phyloP scores from a whole-genome alignment of 1,140 invertebrate species.

The Stegodyphus dumicola region DNA sequence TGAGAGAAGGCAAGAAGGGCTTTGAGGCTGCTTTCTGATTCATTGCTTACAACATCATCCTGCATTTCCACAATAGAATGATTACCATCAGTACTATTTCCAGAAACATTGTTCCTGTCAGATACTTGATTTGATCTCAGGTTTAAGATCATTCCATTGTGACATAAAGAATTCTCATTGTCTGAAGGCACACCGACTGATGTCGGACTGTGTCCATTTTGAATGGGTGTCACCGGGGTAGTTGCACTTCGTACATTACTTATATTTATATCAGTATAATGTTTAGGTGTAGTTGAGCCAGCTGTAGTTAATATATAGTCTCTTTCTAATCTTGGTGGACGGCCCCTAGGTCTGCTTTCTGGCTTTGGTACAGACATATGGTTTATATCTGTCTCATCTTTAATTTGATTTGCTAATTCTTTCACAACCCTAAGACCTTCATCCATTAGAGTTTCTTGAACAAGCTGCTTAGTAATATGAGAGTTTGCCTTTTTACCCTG shows the following conservation, averaged over 20 bases:
- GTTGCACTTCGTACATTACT: conserved; percentile 34
- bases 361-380: conserved; percentile 45
- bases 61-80: conserved; percentile 37
- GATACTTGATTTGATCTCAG: conserved; percentile 37
- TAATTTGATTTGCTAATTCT: conserved; percentile 64
- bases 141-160: conserved; percentile 42
- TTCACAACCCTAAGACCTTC: conserved; percentile 68
- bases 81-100: conserved; percentile 22
- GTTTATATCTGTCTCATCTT: conserved; percentile 47
- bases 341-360: conserved; percentile 54
- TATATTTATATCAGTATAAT: conserved; percentile 39
- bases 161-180: conserved; percentile 36
- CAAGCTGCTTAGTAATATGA: conserved; percentile 66
- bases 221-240: conserved; percentile 45
- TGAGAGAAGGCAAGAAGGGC: conserved; percentile 62
- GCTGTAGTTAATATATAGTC: conserved; percentile 60
- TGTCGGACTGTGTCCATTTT: conserved; percentile 59
- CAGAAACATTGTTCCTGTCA: conserved; percentile 37
- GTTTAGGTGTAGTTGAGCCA: conserved; percentile 45
- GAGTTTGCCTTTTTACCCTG: conserved; percentile 62
- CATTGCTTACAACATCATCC: conserved; percentile 53
- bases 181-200: conserved; percentile 48
- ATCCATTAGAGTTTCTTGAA: conserved; percentile 67
- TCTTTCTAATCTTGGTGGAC: conserved; percentile 59
- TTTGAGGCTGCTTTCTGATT: conserved; percentile 62